Base-by-base conservation (phyloP, 1,140 invertebrate species). In the Drosophila bocki region DNA sequence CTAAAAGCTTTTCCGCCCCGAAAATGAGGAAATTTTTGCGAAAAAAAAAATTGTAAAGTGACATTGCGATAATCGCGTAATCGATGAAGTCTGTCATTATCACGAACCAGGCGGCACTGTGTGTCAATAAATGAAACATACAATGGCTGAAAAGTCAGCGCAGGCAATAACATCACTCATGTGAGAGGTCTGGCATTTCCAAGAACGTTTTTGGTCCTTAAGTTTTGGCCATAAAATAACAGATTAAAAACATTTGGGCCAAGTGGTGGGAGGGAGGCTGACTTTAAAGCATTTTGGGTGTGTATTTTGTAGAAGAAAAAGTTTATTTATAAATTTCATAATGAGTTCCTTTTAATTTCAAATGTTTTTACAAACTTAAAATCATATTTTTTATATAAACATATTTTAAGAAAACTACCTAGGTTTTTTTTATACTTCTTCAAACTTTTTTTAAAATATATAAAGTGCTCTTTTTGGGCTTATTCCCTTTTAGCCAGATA, bases 51-150 rank as follows among this genome's bases (percentile, higher is more conserved):
- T 82, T 84, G 75, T 77, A 90, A 90, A 90, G 78, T 90, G 85
- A 90, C 85, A 90, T 78, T 72, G 82, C 83, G 78, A 86, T 90
- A 90, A 90, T 90, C 85, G 85, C 85, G 85, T 90, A 90, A 90
- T 90, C 85, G 85, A 90, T 90, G 81, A 90, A 90, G 85, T 85
- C 85, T 90, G 85, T 90, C 85, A 90, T 90, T 90, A 90, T 85
- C 84, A 78, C 77, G 84, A 83, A 78, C 71, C 82, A 65, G 48
- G 61, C 56, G 56, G 39, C 57, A 33, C 17, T 26, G 80, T 37
- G 35, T 35, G 85, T 90, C 85, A 90, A 76, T 90, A 90, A 90
- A 74, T 78, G 78, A 70, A 84, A 69, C 67, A 71, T 67, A 78
- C 78, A 88, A 80, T 68, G 72, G 39, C 37, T 67, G 56, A 67